Percentiles rank a stretch among this genome's conserved stretches.
Conservation (phyloP, 2,888 invertebrate genomes). For the Augiades crinisus region DNA sequence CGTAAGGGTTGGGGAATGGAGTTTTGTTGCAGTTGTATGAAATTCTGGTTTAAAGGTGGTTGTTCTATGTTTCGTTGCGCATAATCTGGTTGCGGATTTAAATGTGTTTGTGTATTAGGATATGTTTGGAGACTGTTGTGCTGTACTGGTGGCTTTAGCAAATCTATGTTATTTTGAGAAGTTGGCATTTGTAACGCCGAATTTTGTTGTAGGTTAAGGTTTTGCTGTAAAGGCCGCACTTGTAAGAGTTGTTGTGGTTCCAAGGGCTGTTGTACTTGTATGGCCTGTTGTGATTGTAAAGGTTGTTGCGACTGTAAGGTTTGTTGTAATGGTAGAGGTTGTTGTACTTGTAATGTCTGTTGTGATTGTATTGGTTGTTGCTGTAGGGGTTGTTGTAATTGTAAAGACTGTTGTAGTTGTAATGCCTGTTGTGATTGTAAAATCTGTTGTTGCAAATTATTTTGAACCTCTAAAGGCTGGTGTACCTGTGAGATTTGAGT, state of each 20-base stretch:
- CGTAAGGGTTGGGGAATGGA: too few relatives aligned
- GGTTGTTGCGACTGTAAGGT: background rate
- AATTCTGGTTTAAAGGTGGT: background rate
- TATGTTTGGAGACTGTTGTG: background rate
- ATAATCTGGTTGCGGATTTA: background rate
- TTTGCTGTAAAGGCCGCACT: background rate
- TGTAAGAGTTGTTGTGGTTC: background rate
- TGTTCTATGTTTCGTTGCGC: background rate
- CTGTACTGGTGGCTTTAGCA: background rate
- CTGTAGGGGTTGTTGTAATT: background rate
- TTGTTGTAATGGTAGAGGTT: background rate
- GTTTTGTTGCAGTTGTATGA: background rate
- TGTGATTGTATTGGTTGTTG: too few relatives aligned
- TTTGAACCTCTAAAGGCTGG: too few relatives aligned
- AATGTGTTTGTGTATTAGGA: background rate
- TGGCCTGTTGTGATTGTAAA: background rate
- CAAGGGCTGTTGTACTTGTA: background rate
- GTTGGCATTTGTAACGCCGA: background rate
- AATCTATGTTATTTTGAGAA: background rate
- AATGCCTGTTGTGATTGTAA: conserved; percentile 26
- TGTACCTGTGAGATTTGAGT: conserved; percentile 19
- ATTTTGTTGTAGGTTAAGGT: background rate
- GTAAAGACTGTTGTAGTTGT: background rate
- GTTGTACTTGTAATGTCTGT: conserved; percentile 1
- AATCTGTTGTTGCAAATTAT: conserved; percentile 1